phyloP scores from a whole-genome alignment of 2,113 vertebrate genomes.

The Sprattus sprattus region DNA sequence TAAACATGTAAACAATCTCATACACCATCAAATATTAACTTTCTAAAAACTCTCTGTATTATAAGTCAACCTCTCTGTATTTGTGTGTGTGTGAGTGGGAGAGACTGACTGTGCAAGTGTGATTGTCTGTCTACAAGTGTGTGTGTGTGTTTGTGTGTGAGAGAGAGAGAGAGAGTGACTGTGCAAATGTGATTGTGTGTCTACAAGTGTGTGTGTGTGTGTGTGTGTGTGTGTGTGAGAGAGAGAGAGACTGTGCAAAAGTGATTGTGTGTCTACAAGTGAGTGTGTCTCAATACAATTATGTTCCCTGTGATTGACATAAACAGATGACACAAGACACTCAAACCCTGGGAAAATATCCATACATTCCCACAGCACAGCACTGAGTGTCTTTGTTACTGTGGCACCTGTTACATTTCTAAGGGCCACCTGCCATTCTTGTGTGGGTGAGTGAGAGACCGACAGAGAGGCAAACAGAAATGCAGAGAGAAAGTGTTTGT shows the following conservation, averaged over 20 bases:
- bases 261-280: not conserved
- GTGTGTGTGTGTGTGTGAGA: not conserved
- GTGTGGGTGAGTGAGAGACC: not conserved
- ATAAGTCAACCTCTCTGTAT: not conserved
- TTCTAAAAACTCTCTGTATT: not conserved
- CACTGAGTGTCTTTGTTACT: not conserved
- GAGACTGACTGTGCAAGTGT: not conserved
- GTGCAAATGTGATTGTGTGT: not conserved
- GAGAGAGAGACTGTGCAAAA: too few relatives aligned
- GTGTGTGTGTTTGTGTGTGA: conserved; percentile 13
- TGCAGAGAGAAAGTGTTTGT: not conserved
- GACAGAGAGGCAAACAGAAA: not conserved
- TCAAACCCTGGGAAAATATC: not conserved
- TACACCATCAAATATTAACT: not conserved
- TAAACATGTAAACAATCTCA: not conserved
- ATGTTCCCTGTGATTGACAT: not conserved
- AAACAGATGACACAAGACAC: conserved; percentile 1
- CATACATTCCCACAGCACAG: not conserved
- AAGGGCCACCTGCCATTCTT: not conserved
- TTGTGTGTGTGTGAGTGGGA: too few relatives aligned
- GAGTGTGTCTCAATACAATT: not conserved
- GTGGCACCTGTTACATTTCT: conserved; percentile 10
- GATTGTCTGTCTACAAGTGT: too few relatives aligned
- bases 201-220: not conserved
- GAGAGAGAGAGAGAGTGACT: not conserved